Evolutionary conservation across 1,140 invertebrate genomes (phyloP).

Genomic region (Temnothorax curvispinosus): DNA sequence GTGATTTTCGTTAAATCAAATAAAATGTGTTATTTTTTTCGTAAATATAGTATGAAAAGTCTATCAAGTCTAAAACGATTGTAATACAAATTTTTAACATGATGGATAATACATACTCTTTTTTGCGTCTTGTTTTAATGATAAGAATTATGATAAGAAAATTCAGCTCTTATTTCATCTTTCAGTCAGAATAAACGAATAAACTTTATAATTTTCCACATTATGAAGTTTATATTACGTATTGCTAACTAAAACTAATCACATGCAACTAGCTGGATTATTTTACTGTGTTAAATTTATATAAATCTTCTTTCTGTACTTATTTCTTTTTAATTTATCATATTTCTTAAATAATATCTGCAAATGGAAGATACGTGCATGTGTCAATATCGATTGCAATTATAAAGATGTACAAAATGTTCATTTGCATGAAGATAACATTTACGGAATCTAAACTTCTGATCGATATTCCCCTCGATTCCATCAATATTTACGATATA

Average conservation of each 20-base stretch:
- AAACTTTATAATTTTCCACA: neutral
- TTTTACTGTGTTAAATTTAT: neutral
- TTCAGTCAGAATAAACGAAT: neutral
- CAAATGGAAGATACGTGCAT: neutral
- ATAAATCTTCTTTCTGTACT: neutral
- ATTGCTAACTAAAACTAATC: neutral
- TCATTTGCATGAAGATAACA: slow-evolving; percentile 41
- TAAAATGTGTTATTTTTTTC: neutral
- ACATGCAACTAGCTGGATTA: neutral
- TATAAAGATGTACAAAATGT: slow-evolving; percentile 20
- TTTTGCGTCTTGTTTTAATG: neutral
- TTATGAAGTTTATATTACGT: neutral
- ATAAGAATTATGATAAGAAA: slow-evolving; percentile 10
- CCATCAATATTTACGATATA: slow-evolving; percentile 45
- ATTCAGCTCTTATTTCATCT: neutral
- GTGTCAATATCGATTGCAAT: neutral
- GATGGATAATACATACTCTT: neutral
- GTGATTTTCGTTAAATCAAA: neutral
- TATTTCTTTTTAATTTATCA: neutral
- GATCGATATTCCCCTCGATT: neutral
- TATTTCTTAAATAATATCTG: slow-evolving; percentile 12
- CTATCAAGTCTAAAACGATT: neutral
- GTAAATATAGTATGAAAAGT: neutral
- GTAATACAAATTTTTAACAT: neutral
- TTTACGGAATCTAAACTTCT: slow-evolving; percentile 40